Evolutionary conservation across 2,888 invertebrate genomes (phyloP).

Genomic region (Sericinus montela): DNA sequence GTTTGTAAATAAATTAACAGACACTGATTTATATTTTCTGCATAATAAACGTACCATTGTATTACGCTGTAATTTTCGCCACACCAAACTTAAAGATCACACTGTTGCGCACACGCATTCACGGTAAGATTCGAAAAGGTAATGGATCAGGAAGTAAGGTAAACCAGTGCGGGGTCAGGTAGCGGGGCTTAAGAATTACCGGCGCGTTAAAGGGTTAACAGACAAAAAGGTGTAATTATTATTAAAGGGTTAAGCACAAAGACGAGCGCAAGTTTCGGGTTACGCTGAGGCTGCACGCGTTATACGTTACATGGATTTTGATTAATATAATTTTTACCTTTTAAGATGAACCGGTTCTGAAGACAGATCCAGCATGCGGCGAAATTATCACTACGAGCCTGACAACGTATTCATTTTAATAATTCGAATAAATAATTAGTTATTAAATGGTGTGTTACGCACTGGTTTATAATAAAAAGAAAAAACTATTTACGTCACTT

Average conservation of each 20-base stretch:
- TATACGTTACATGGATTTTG: conserved; percentile 38
- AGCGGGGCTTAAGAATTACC: conserved; percentile 69
- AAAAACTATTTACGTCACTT: too few relatives aligned
- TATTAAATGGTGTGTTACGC: too few relatives aligned
- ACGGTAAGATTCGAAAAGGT: conserved; percentile 57
- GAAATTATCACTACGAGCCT: too few relatives aligned
- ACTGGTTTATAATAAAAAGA: too few relatives aligned
- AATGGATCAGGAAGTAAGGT: conserved; percentile 74
- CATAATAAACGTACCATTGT: neutral
- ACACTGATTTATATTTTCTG: neutral
- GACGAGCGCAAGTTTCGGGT: conserved; percentile 53
- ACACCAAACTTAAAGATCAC: neutral
- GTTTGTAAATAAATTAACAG: conserved; percentile 1
- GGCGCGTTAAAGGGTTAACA: conserved; percentile 73
- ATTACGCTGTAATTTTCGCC: neutral
- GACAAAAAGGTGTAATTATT: conserved; percentile 71
- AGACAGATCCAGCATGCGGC: too few relatives aligned
- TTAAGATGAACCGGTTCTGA: neutral
- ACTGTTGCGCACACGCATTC: conserved; percentile 66
- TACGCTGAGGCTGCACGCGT: conserved; percentile 58
- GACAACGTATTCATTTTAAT: too few relatives aligned
- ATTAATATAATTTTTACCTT: conserved; percentile 25
- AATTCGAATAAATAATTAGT: too few relatives aligned
- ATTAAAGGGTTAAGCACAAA: conserved; percentile 66
- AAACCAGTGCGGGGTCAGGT: conserved; percentile 68